These are phyloP conservation scores for Peromyscus eremicus DNA, from an alignment of 2,797 vertebrate species.

Conservation along the genomic window DNA sequence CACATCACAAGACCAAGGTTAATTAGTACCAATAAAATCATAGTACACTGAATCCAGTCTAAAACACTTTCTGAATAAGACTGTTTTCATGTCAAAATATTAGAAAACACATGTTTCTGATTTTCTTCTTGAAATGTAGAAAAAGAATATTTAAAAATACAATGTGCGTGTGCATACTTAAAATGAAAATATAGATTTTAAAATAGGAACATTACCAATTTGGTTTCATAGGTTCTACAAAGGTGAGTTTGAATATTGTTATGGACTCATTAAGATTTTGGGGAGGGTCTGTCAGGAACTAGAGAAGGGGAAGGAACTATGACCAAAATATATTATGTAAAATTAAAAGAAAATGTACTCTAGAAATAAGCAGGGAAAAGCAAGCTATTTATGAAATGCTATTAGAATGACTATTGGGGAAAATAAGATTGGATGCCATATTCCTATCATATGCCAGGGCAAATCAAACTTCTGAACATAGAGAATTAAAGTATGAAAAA, in stretches of 20 bases:
- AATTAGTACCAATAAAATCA: conserved; percentile 75
- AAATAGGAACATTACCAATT: conserved; percentile 24
- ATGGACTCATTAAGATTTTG: background rate
- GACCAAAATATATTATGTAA: background rate
- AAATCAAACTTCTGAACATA: conserved; percentile 50
- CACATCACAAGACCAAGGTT: conserved; percentile 67
- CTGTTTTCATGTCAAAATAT: conserved; percentile 69
- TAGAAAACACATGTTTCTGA: conserved; percentile 68
- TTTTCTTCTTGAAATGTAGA: conserved; percentile 74
- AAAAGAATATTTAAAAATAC: conserved; percentile 65
- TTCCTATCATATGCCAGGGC: background rate
- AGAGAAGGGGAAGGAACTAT: background rate
- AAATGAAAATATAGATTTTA: conserved; percentile 52
- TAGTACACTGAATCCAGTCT: conserved; percentile 63
- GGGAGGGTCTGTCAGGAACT: background rate
- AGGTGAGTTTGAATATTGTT: conserved; percentile 55
- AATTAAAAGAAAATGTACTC: background rate
- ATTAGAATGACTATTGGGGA: conserved; percentile 48
- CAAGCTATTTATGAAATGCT: conserved; percentile 51
- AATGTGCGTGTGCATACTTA: conserved; percentile 41
- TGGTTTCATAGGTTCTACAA: conserved; percentile 39
- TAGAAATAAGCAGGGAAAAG: conserved; percentile 38
- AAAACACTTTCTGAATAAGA: conserved; percentile 63
- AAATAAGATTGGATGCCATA: conserved; percentile 10
- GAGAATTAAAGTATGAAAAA: conserved; percentile 45